Conservation (phyloP, 2,888 invertebrate genomes). For the Tubulanus polymorphus region DNA sequence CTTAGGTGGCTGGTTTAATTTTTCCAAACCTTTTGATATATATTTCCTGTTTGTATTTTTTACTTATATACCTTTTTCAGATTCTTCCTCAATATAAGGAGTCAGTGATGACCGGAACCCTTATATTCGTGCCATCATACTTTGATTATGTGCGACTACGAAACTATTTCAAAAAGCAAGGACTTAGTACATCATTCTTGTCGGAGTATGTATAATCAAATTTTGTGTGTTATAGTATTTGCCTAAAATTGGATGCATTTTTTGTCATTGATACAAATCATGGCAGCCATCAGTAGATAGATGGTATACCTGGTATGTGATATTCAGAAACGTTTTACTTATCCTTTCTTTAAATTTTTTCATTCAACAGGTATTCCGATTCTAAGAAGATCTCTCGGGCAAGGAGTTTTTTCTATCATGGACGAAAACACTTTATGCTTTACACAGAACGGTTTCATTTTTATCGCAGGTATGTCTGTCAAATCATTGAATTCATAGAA, state of each 20-base stretch:
- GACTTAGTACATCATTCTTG: constrained; percentile 82
- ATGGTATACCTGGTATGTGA: background rate
- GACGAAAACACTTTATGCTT: constrained; percentile 80
- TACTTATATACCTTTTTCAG: too few relatives aligned
- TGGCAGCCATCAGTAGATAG: background rate
- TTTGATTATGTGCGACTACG: constrained; percentile 88
- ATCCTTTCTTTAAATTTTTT: constrained; percentile 18
- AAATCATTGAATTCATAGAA: too few relatives aligned
- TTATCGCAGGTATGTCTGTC: constrained; percentile 60
- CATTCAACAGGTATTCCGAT: constrained; percentile 55
- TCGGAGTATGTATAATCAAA: constrained; percentile 71
- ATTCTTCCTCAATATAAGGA: constrained; percentile 77
- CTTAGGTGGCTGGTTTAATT: too few relatives aligned
- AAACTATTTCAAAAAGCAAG: constrained; percentile 87
- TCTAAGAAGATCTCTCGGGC: constrained; percentile 70
- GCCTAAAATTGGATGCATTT: background rate
- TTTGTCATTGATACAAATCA: background rate
- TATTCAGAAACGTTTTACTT: background rate
- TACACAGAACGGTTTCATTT: constrained; percentile 95
- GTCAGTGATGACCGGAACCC: constrained; percentile 66
- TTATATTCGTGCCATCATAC: constrained; percentile 90
- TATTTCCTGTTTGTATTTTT: too few relatives aligned
- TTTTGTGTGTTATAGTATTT: background rate
- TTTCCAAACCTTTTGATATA: too few relatives aligned
- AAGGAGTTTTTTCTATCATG: constrained; percentile 88